Conservation (phyloP, 2,888 invertebrate genomes). For the Limnephilus marmoratus region DNA sequence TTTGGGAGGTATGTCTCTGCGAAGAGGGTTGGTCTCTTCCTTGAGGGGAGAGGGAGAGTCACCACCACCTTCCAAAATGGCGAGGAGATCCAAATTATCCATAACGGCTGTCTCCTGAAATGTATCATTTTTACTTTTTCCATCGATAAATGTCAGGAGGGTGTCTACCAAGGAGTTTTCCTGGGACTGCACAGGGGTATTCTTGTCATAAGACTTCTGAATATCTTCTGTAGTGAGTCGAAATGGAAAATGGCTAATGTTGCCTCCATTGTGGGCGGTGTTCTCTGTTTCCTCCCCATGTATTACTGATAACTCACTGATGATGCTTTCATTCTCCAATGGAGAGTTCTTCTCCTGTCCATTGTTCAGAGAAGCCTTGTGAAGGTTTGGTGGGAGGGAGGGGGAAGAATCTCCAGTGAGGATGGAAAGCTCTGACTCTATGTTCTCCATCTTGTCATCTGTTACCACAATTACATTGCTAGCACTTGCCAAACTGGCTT, state of each 20-base stretch:
- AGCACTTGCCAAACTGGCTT: not conserved
- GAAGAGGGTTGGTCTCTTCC: not conserved
- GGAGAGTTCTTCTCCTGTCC: not conserved
- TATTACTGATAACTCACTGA: constrained; percentile 46
- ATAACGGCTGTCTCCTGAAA: constrained; percentile 48
- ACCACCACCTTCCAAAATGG: constrained; percentile 61
- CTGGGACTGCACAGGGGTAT: not conserved
- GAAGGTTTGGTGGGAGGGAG: not conserved
- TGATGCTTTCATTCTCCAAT: constrained; percentile 26
- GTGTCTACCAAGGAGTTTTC: not conserved
- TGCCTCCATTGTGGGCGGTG: constrained; percentile 20
- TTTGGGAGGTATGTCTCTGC: not conserved
- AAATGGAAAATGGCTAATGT: not conserved
- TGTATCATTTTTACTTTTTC: not conserved
- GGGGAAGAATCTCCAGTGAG: constrained; percentile 19
- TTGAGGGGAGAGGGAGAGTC: constrained; percentile 22
- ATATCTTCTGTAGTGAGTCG: constrained; percentile 48
- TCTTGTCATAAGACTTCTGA: constrained; percentile 51
- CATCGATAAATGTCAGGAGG: not conserved
- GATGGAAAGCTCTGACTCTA: constrained; percentile 37
- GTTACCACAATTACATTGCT: not conserved
- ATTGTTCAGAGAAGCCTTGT: not conserved
- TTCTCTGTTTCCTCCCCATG: constrained; percentile 33
- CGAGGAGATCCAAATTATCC: constrained; percentile 58
- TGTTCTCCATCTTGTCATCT: constrained; percentile 13